Evolutionary conservation across 1,140 invertebrate species (phyloP).

Genomic region (Nymphalis io): DNA sequence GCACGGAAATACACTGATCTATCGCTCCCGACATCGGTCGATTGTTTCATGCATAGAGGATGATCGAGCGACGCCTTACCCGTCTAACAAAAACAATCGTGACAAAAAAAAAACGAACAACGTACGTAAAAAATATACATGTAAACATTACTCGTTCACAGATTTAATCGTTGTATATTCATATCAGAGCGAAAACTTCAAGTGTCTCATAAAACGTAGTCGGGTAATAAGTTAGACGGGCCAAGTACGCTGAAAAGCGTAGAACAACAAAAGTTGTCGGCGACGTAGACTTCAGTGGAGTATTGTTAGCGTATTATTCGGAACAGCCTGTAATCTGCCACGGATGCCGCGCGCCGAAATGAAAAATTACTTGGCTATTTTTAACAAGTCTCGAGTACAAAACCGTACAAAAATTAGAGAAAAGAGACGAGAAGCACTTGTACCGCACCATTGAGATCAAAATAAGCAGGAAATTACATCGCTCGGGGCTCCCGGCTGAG

Average conservation of each 20-base stretch:
- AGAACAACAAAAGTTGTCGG: conserved; percentile 58
- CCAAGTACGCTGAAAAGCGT: conserved; percentile 54
- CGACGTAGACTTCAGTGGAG: conserved; percentile 62
- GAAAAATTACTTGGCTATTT: conserved; percentile 78
- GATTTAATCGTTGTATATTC: conserved; percentile 60
- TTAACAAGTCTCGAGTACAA: conserved; percentile 72
- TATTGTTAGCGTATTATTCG: conserved; percentile 64
- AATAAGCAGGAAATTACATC: conserved; percentile 78
- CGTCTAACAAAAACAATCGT: too few species aligned
- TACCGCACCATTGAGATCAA: conserved; percentile 78
- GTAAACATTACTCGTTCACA: conserved; percentile 39
- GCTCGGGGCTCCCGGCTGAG: conserved; percentile 56
- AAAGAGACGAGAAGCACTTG: conserved; percentile 77
- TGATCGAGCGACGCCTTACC: conserved; percentile 41
- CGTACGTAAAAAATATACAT: conserved; percentile 12
- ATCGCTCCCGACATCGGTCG: conserved; percentile 56
- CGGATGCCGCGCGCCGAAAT: conserved; percentile 75
- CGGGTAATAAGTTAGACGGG: conserved; percentile 51
- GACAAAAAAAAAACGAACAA: too few species aligned
- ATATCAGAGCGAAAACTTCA: conserved; percentile 58
- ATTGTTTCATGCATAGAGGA: conserved; percentile 61
- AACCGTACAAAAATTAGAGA: conserved; percentile 80
- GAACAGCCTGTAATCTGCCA: conserved; percentile 75
- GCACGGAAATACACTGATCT: conserved; percentile 72
- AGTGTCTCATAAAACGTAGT: conserved; percentile 52